Conservation (phyloP, 2,113 vertebrate genomes). For the Oenanthe oenanthe region DNA sequence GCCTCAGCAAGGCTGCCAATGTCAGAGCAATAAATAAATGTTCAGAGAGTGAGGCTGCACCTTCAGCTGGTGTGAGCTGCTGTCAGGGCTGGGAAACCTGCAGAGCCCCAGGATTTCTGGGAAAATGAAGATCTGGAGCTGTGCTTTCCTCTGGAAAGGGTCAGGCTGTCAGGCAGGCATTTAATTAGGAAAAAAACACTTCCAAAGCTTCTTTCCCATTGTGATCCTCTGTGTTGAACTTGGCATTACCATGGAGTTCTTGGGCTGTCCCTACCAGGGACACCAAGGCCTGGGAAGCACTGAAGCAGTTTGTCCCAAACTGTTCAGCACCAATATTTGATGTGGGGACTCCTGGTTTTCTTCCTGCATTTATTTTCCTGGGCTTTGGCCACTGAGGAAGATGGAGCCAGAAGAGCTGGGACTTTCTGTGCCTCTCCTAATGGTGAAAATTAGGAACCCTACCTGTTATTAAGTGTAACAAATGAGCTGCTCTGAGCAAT, state of each 20-base stretch:
- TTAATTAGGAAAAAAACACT: not conserved
- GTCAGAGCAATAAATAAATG: slow-evolving; percentile 19
- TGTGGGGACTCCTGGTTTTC: not conserved
- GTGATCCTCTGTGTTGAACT: slow-evolving; percentile 25
- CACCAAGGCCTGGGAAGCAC: slow-evolving; percentile 1
- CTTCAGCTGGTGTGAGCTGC: slow-evolving; percentile 5
- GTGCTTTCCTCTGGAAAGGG: not conserved
- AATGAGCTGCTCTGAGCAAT: not conserved
- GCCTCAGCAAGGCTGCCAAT: not conserved
- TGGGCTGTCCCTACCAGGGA: not conserved
- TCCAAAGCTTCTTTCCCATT: not conserved
- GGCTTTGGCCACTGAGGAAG: not conserved
- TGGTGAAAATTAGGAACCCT: not conserved
- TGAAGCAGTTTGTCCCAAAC: not conserved
- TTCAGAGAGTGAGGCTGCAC: not conserved
- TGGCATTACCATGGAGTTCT: not conserved
- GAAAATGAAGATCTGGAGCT: not conserved
- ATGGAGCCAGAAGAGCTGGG: not conserved
- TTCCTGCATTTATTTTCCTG: not conserved
- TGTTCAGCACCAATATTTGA: not conserved
- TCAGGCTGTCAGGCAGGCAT: not conserved
- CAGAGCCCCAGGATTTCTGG: not conserved
- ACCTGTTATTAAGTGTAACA: not conserved
- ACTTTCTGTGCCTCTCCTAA: not conserved
- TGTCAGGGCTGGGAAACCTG: not conserved